Percentiles rank a stretch among this genome's conserved stretches.
These are phyloP conservation scores for Apis laboriosa DNA, from an alignment of 1,140 invertebrate species.

Conservation along the genomic window DNA sequence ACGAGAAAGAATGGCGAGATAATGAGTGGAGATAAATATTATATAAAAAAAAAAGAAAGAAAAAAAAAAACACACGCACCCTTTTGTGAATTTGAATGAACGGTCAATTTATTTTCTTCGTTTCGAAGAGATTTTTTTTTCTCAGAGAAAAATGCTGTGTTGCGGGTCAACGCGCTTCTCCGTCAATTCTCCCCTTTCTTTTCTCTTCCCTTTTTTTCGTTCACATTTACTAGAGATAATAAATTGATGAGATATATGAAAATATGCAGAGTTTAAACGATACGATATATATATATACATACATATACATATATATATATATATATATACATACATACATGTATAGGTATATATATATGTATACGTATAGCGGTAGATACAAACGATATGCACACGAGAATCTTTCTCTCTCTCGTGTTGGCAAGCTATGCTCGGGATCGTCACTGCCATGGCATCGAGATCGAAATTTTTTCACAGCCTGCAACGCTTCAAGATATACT, in stretches of 20 bases:
- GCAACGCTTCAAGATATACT: neutral
- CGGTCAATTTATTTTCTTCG: slow-evolving; percentile 3
- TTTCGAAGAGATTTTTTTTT: slow-evolving; percentile 24
- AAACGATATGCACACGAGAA: slow-evolving; percentile 7
- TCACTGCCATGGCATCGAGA: slow-evolving; percentile 64
- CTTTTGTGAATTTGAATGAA: neutral
- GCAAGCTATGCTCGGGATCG: slow-evolving; percentile 54
- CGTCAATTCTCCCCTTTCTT: slow-evolving; percentile 3
- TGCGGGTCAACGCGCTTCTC: slow-evolving; percentile 59
- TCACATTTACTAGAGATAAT: slow-evolving; percentile 40
- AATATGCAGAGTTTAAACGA: slow-evolving; percentile 30
- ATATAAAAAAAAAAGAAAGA: neutral
- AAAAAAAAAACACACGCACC: neutral
- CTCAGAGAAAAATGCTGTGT: slow-evolving; percentile 36
- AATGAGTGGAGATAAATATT: neutral
- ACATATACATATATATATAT: slow-evolving; percentile 8
- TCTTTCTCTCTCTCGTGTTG: slow-evolving; percentile 30
- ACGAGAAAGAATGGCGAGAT: neutral
- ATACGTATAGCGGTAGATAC: slow-evolving; percentile 23
- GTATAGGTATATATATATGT: slow-evolving; percentile 16
- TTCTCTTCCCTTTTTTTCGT: neutral
- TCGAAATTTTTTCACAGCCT: slow-evolving; percentile 46
- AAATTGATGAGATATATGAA: slow-evolving; percentile 7
- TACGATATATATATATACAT: slow-evolving; percentile 26
- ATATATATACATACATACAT: slow-evolving; percentile 27